A percentile compares a stretch with the other conserved stretches of the same genome.
Conservation (phyloP, 2,797 vertebrate species). For the Synaphobranchus kaupii region DNA sequence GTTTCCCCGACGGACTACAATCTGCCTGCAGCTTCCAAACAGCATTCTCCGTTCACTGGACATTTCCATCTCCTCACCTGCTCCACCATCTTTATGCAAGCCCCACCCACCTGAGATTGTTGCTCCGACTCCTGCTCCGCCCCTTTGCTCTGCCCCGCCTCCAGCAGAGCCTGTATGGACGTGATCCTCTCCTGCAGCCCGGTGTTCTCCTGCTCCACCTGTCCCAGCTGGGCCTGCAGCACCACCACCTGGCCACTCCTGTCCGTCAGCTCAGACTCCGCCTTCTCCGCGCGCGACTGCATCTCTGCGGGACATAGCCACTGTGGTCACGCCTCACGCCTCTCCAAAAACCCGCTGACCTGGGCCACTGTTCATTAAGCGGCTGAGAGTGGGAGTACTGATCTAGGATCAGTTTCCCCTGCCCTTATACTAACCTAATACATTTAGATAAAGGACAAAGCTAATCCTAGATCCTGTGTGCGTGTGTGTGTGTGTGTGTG, state of each 20-base stretch:
- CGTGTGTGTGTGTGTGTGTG: too few species aligned
- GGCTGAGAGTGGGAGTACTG: not conserved
- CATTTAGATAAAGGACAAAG: too few species aligned
- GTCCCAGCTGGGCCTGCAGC: conserved; percentile 75
- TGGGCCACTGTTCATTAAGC: too few species aligned
- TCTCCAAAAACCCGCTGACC: too few species aligned
- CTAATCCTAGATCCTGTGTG: too few species aligned
- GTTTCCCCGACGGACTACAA: not conserved
- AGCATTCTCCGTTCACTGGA: not conserved
- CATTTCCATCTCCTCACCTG: conserved; percentile 39
- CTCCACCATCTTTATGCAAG: conserved; percentile 52
- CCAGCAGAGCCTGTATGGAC: conserved; percentile 82
- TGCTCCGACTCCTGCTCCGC: conserved; percentile 58
- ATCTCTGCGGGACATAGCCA: conserved; percentile 69
- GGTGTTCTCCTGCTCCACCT: conserved; percentile 72
- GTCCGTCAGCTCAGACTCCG: conserved; percentile 77
- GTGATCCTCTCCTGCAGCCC: conserved; percentile 79
- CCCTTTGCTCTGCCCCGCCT: conserved; percentile 74
- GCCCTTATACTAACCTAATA: too few species aligned
- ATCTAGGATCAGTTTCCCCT: not conserved
- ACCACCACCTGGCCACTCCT: conserved; percentile 71
- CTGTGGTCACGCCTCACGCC: not conserved
- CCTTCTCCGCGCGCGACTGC: conserved; percentile 69
- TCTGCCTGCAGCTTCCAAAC: not conserved
- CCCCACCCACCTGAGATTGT: not conserved